Conservation (phyloP, 2,888 invertebrate species). For the Cataglyphis albicans region DNA sequence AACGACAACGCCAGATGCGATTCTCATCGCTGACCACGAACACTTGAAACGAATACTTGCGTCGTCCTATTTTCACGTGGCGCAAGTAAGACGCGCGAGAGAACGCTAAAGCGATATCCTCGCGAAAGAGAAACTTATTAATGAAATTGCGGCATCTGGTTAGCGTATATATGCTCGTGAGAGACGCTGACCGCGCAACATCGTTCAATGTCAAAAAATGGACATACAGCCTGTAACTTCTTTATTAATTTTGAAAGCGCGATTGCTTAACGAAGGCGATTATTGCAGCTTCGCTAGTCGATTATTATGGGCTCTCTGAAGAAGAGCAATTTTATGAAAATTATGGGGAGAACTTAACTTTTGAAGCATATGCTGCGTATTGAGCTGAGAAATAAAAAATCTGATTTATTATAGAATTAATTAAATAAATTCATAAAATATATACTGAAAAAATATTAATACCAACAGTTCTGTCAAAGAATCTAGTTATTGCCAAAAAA, state of each 20-base stretch:
- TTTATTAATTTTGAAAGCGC: slow-evolving; percentile 50
- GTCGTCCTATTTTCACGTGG: slow-evolving; percentile 64
- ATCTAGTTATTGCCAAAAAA: not conserved
- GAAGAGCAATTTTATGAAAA: not conserved
- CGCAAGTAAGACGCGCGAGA: slow-evolving; percentile 58
- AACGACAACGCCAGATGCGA: slow-evolving; percentile 59
- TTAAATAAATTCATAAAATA: not conserved
- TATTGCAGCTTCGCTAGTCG: slow-evolving; percentile 2
- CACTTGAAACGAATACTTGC: slow-evolving; percentile 30
- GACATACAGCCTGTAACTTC: slow-evolving; percentile 34
- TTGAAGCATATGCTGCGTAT: not conserved
- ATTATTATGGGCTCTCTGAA: not conserved
- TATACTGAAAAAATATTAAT: not conserved
- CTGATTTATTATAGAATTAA: not conserved
- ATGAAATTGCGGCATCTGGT: slow-evolving; percentile 75
- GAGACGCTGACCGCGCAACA: slow-evolving; percentile 16
- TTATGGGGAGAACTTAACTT: not conserved
- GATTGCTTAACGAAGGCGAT: slow-evolving; percentile 34
- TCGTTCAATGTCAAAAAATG: slow-evolving; percentile 52
- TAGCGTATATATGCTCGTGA: slow-evolving; percentile 65
- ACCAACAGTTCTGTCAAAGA: not conserved
- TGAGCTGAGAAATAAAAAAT: not conserved
- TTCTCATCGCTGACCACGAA: slow-evolving; percentile 58
- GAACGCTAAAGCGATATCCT: slow-evolving; percentile 71
- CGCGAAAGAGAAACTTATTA: slow-evolving; percentile 78